Conservation (phyloP, 2,797 vertebrate genomes). For the Cryptoprocta ferox region DNA sequence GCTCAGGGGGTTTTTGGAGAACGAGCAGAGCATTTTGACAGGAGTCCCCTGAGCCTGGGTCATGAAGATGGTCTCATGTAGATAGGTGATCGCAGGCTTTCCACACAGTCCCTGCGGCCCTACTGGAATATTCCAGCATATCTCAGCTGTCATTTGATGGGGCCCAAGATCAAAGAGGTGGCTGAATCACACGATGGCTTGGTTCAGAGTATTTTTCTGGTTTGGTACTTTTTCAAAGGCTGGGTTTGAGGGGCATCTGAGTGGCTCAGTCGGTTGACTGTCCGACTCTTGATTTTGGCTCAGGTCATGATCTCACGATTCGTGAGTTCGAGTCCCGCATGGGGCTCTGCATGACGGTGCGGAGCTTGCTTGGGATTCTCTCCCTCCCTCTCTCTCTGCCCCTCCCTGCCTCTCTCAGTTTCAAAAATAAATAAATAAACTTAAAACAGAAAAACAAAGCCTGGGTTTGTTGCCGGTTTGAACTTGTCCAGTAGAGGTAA, state of each 20-base stretch:
- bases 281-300: too few species aligned
- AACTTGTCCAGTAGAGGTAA: neutral
- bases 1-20: neutral
- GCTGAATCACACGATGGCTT: neutral
- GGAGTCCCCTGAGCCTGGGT: neutral
- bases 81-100: neutral
- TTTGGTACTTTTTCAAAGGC: constrained; percentile 17
- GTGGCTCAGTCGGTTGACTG: too few species aligned
- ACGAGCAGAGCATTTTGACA: neutral
- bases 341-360: too few species aligned
- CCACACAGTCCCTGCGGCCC: neutral
- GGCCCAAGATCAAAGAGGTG: neutral
- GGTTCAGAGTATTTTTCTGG: constrained; percentile 29
- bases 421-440: too few species aligned
- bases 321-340: too few species aligned
- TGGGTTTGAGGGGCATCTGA: neutral
- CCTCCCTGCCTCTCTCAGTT: too few species aligned
- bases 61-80: neutral
- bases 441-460: too few species aligned
- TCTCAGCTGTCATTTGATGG: neutral
- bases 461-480: constrained; percentile 1
- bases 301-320: too few species aligned
- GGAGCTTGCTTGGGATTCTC: too few species aligned
- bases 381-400: too few species aligned
- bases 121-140: neutral